Evolutionary conservation across 2,113 vertebrate species (phyloP), one percentile per base, ranked within the genome.

Genomic region (Platysteira castanea): DNA sequence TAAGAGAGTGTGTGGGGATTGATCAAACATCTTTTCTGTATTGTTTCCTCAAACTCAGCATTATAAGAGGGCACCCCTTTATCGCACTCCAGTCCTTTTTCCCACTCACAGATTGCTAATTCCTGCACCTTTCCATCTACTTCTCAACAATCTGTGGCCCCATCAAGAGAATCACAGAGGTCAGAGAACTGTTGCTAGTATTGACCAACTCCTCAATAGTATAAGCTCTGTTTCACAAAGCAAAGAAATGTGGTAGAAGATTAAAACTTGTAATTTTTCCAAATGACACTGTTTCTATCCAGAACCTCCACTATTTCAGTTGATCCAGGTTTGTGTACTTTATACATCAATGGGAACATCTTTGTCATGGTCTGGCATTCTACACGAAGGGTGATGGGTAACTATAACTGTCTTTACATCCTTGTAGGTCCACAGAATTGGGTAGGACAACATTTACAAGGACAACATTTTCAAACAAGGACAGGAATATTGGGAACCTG

Each of bases 1-100:
- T 18, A 53, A 14, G 7, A 52, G 15, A 37, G 12, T 1, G 3
- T 31, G 20, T 22, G 8, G 10, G 2, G 1, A 3, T 13, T 50
- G 39, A 69, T 50, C 9, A 46, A 75, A 23, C 4, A 5, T 10
- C 1, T 79, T 71, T 83, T 52, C 49, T 53, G 33, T 9, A 3
- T 23, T 59, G 5, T 11, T 84, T 81, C 7, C 11, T 77, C n/a
- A 61, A 53, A 37, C 8, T 67, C n/a, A 54, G 4, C 10, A 15
- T 60, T 74, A 22, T 3, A 59, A 17, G 2, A 49, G 3, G 23
- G 19, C 11, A 57, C 3, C 49, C 17, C 11, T 42, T 42, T 67
- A 13, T 63, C 8, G 16, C 4, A 19, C 10, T 71, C 6, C 28
- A 42, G 22, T 31, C 23, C 9, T 59, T 73, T 69, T 17, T 68